These are phyloP conservation scores for Dinomys branickii DNA, from an alignment of 2,113 vertebrate species.

Conservation along the genomic window DNA sequence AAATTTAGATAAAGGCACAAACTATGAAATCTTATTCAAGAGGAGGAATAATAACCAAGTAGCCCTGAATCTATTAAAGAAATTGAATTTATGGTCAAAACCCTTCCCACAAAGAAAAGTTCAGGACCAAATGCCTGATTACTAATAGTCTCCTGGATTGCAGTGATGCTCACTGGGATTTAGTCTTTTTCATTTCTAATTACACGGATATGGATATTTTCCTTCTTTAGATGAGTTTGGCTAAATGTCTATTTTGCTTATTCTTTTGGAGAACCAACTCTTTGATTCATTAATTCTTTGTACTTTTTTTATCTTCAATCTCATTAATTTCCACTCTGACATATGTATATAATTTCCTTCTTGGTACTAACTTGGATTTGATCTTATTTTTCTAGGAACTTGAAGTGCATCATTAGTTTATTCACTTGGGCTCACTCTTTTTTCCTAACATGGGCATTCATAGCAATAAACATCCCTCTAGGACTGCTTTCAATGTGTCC, in stretches of 20 bases:
- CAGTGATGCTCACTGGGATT: background rate
- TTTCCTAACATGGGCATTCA: background rate
- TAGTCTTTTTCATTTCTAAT: background rate
- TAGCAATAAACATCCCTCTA: background rate
- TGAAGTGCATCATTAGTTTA: too few relatives aligned
- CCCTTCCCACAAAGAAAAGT: background rate
- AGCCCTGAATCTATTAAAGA: background rate
- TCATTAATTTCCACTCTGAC: background rate
- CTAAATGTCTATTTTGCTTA: background rate
- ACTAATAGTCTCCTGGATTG: background rate
- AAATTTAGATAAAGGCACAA: conserved; percentile 22
- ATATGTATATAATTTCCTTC: background rate
- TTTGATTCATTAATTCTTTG: background rate
- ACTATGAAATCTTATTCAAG: background rate
- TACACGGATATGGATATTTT: background rate
- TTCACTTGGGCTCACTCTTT: background rate
- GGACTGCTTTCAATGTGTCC: background rate
- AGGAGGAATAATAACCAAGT: background rate
- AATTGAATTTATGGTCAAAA: background rate
- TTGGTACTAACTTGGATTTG: background rate
- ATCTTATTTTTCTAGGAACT: background rate
- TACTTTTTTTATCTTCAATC: background rate
- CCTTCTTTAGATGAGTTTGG: background rate
- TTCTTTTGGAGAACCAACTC: background rate
- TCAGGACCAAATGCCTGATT: background rate